A percentile compares a stretch with the other conserved stretches of the same genome.
These are phyloP conservation scores for Cyclophora punctaria DNA, from an alignment of 2,888 invertebrate genomes.

Conservation along the genomic window DNA sequence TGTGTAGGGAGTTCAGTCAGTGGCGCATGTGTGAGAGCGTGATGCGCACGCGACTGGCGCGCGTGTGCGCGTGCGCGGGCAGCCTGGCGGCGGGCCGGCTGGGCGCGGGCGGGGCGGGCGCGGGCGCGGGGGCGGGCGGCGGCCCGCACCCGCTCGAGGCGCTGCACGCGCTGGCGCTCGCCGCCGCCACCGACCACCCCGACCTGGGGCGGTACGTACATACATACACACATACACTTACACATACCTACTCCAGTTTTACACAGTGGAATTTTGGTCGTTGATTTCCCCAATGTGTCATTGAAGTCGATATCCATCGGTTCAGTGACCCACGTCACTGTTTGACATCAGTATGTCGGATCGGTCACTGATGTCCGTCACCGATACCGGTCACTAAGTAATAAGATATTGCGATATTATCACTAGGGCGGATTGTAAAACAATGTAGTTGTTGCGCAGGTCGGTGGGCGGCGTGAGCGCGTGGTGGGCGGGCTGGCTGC, in stretches of 20 bases:
- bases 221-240: not conserved
- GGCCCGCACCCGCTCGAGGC: conserved; percentile 34
- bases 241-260: not conserved
- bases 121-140: conserved; percentile 68
- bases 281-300: too few relatives aligned
- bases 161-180: conserved; percentile 36
- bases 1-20: conserved; percentile 84
- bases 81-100: conserved; percentile 72
- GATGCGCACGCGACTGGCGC: conserved; percentile 77
- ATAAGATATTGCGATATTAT: too few relatives aligned
- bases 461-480: not conserved
- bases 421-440: too few relatives aligned
- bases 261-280: too few relatives aligned
- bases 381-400: too few relatives aligned
- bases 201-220: conserved; percentile 79
- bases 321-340: too few relatives aligned
- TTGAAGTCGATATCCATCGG: too few relatives aligned
- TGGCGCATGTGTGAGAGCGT: conserved; percentile 79
- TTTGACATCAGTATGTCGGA: too few relatives aligned
- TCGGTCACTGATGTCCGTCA: too few relatives aligned
- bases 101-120: conserved; percentile 56
- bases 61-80: conserved; percentile 78
- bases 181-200: conserved; percentile 48
- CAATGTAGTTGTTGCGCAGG: not conserved
- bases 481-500: conserved; percentile 1